Conservation (phyloP, 2,888 invertebrate genomes). For the Pheosia tremula region DNA sequence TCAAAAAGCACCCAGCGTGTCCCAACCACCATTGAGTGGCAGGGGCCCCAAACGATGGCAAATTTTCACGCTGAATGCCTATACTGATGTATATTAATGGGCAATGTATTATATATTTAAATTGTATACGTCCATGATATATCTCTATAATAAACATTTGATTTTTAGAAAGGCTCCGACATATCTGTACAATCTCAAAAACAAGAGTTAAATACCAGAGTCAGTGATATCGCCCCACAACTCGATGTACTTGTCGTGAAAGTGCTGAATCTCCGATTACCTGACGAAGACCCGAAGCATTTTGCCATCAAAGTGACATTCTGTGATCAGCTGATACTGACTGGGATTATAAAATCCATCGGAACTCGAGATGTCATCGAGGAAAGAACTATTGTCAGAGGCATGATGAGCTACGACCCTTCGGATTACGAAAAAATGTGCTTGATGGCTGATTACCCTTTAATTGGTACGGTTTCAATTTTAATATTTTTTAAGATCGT, state of each 20-base stretch:
- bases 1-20: too few relatives aligned
- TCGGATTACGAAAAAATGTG: conserved; percentile 74
- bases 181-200: conserved; percentile 35
- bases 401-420: conserved; percentile 65
- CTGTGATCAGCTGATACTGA: conserved; percentile 58
- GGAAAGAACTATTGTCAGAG: conserved; percentile 42
- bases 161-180: conserved; percentile 39
- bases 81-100: too few relatives aligned
- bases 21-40: too few relatives aligned
- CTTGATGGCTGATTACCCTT: conserved; percentile 63
- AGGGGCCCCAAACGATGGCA: too few relatives aligned
- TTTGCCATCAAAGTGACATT: conserved; percentile 59
- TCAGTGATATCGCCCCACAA: conserved; percentile 40
- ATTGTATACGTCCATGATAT: too few relatives aligned
- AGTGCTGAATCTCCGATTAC: conserved; percentile 51
- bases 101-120: too few relatives aligned
- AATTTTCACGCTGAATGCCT: too few relatives aligned
- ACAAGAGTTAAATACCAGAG: conserved; percentile 35
- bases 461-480: conserved; percentile 53
- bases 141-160: background rate
- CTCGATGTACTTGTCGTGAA: conserved; percentile 54
- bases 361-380: conserved; percentile 36
- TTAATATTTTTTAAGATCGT: too few relatives aligned
- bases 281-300: conserved; percentile 47
- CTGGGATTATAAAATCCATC: conserved; percentile 49